Evolutionary conservation across 2,888 invertebrate species (phyloP), one percentile per base, ranked within the genome.

Genomic region (Apomyelois bistriatella): DNA sequence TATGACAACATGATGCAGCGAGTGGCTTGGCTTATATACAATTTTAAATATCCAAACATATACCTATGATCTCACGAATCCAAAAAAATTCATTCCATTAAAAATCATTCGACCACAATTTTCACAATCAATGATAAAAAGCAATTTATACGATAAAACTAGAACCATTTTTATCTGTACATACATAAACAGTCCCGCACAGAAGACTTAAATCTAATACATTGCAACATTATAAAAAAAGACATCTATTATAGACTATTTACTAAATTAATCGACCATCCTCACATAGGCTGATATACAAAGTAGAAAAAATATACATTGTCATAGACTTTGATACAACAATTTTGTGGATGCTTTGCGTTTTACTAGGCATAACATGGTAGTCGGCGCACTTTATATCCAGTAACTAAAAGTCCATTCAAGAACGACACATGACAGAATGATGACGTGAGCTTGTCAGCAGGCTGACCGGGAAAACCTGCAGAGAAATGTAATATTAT

Each of bases 291-390:
- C 76, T 68, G 77, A 82, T 88, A 83, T 85, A 84, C 82, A 85
- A 77, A 83, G 83, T 87, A 85, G 78, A 85, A 87, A 87, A 88
- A 87, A 88, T 88, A 85, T 89, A 89, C 88, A 89, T 73, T 80
- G 81, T 80, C 75, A 76, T 74, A 72, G 73, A 68, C 64, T 76
- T 74, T 70, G 15, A 40, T 40, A 77, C 76, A 79, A 76, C 74
- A 70, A 70, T 58, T 55, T 52, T 49, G 57, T 58, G 60, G 53
- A 53, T 59, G 58, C 48, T 42, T 56, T 48, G 38, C 54, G 58
- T 48, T 53, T 54, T 53, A 55, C 32, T 53, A 52, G 54, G 57
- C 38, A 46, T 50, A 53, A 40, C 13, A 47, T 50, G 50, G 52
- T 54, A 52, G 51, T 52, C 53, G 52, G 49, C 49, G 17, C 58